Evolutionary conservation across 2,888 invertebrate genomes (phyloP).

Genomic region (Quadroppia sp.): DNA sequence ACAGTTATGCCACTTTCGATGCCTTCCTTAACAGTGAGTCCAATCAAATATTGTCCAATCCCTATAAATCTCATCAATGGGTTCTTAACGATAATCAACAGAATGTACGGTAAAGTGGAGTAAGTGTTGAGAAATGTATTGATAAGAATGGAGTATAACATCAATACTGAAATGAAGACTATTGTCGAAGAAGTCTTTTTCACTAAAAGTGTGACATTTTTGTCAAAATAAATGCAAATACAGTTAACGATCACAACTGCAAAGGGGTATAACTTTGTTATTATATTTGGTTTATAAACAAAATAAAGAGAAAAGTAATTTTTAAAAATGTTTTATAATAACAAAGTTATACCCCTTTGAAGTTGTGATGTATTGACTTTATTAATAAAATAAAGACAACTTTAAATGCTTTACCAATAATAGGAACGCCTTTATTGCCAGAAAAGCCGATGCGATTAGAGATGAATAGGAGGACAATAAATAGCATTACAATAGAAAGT

Average conservation of each 20-base stretch:
- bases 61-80: not conserved
- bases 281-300: too few relatives aligned
- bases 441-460: not conserved
- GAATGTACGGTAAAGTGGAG: not conserved
- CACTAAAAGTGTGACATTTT: too few relatives aligned
- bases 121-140: not conserved
- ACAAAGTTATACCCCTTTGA: too few relatives aligned
- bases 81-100: not conserved
- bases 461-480: not conserved
- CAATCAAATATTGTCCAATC: constrained; percentile 7
- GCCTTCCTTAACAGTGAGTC: not conserved
- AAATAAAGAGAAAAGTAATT: not conserved
- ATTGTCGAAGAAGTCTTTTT: not conserved
- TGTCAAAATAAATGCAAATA: too few relatives aligned
- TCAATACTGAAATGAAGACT: not conserved
- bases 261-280: not conserved
- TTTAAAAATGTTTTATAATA: not conserved
- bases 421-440: constrained; percentile 21
- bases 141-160: not conserved
- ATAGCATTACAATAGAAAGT: not conserved
- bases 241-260: too few relatives aligned
- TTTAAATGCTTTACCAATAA: not conserved
- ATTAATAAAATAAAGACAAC: too few relatives aligned
- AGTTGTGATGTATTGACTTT: too few relatives aligned
- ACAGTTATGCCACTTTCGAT: not conserved